Evolutionary conservation across 2,113 vertebrate species (phyloP).

Genomic region (Lepus timidus): DNA sequence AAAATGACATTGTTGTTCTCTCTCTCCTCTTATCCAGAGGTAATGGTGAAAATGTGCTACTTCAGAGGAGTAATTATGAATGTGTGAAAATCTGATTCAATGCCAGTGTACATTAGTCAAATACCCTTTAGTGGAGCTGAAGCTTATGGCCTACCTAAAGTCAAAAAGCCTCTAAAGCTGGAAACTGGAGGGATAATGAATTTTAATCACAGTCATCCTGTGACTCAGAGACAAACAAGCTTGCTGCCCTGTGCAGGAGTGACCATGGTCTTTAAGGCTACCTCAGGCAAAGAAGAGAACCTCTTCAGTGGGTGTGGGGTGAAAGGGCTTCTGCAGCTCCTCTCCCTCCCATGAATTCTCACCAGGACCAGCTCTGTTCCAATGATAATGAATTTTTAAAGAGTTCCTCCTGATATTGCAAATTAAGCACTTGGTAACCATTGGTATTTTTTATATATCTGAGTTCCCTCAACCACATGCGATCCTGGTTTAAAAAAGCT

Average conservation of each 20-base stretch:
- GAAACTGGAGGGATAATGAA: conserved; percentile 19
- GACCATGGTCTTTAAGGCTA: neutral
- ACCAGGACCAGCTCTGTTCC: neutral
- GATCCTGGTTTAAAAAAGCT: neutral
- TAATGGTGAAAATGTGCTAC: conserved; percentile 3
- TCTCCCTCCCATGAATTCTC: neutral
- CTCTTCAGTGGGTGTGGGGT: neutral
- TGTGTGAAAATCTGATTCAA: conserved; percentile 72
- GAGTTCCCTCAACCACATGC: neutral
- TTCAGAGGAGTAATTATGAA: conserved; percentile 61
- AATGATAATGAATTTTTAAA: neutral
- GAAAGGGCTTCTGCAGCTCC: neutral
- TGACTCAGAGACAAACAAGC: conserved; percentile 75
- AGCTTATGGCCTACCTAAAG: conserved; percentile 23
- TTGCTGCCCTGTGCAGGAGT: neutral
- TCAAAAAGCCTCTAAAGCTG: conserved; percentile 38
- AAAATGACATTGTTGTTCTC: conserved; percentile 52
- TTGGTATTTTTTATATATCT: neutral
- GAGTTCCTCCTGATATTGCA: neutral
- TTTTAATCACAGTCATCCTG: conserved; percentile 68
- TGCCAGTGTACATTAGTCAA: conserved; percentile 28
- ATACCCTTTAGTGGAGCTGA: conserved; percentile 37
- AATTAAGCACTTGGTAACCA: neutral
- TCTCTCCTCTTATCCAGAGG: neutral
- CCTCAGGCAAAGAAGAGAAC: neutral